Evolutionary conservation across 2,113 vertebrate genomes (phyloP).

Genomic region (Hiodon tergisus): DNA sequence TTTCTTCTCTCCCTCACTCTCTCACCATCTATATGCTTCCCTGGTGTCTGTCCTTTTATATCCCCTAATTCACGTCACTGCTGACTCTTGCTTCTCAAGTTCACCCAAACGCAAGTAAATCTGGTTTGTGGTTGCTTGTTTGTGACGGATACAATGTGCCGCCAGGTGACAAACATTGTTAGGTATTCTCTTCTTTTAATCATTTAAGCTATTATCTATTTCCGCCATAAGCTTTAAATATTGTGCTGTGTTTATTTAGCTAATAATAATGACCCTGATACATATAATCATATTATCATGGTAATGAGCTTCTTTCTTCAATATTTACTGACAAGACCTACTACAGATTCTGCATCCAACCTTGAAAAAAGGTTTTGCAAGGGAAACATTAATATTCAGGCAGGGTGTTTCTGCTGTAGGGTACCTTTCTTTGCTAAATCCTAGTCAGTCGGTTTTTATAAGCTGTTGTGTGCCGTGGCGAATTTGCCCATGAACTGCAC

Average conservation of each 20-base stretch:
- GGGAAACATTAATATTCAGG: not conserved
- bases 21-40: not conserved
- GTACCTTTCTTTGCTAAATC: not conserved
- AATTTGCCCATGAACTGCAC: constrained; percentile 2
- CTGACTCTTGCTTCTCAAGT: not conserved
- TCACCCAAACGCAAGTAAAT: not conserved
- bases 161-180: too few species aligned
- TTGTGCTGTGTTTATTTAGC: too few species aligned
- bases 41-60: not conserved
- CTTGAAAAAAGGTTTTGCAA: not conserved
- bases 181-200: too few species aligned
- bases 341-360: not conserved
- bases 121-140: not conserved
- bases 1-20: not conserved
- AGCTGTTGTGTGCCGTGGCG: not conserved
- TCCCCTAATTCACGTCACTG: not conserved
- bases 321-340: too few species aligned
- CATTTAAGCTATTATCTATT: too few species aligned
- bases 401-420: not conserved
- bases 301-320: too few species aligned
- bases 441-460: not conserved
- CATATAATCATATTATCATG: too few species aligned
- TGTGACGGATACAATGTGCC: too few species aligned
- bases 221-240: too few species aligned
- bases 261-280: too few species aligned